Percentiles rank a stretch among this genome's conserved stretches.
Evolutionary conservation across 2,888 invertebrate species (phyloP).

Genomic region (Dryocosmus kuriphilus): DNA sequence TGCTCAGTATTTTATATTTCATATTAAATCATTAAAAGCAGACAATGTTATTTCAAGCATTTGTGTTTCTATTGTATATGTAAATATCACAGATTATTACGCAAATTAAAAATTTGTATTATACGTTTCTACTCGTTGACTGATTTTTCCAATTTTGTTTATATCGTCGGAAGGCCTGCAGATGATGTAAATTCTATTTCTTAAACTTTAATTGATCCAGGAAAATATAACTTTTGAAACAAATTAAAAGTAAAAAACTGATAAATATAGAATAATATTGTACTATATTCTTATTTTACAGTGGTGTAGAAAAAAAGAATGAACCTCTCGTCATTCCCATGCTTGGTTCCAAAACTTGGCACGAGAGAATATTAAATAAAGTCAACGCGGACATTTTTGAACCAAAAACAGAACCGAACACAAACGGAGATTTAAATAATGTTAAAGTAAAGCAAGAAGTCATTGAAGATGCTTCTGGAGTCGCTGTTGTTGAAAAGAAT

Average conservation of each 20-base stretch:
- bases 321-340: constrained; percentile 84
- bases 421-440: constrained; percentile 38
- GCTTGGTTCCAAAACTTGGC: constrained; percentile 72
- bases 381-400: constrained; percentile 77
- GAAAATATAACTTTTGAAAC: too few relatives aligned
- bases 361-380: constrained; percentile 78
- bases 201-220: too few relatives aligned
- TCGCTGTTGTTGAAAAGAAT: constrained; percentile 33
- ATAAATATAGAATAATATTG: too few relatives aligned
- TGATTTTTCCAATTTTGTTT: too few relatives aligned
- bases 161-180: too few relatives aligned
- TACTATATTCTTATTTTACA: constrained; percentile 67
- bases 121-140: background rate
- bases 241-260: background rate
- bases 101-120: background rate
- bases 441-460: constrained; percentile 58
- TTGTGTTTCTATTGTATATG: background rate
- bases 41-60: too few relatives aligned
- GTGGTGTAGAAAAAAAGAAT: constrained; percentile 79
- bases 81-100: background rate
- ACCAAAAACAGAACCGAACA: constrained; percentile 54
- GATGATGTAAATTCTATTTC: too few relatives aligned
- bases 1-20: background rate
- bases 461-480: constrained; percentile 52
- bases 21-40: background rate